phyloP scores from a whole-genome alignment of 2,888 invertebrate genomes.

The Arenicola marina region DNA sequence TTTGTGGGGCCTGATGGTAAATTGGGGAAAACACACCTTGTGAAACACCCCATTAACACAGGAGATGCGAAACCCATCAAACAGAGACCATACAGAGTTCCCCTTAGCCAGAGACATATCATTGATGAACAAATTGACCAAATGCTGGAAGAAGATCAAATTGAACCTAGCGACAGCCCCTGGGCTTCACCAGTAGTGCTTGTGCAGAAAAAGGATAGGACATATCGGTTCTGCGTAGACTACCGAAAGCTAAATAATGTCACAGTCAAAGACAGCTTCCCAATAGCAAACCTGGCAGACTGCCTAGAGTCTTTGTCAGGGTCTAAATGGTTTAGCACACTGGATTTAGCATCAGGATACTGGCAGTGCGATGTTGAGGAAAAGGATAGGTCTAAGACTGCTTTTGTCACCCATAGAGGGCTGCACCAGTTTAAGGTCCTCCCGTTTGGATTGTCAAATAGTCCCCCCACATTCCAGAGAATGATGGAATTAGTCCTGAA shows the following conservation, averaged over 20 bases:
- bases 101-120: background rate
- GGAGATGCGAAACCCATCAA: constrained; percentile 2
- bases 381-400: constrained; percentile 13
- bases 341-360: constrained; percentile 36
- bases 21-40: background rate
- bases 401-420: constrained; percentile 10
- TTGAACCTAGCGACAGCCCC: constrained; percentile 9
- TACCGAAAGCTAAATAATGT: constrained; percentile 26
- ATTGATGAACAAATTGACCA: background rate
- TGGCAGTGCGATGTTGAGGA: constrained; percentile 34
- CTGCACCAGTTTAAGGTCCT: constrained; percentile 10
- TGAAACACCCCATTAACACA: background rate
- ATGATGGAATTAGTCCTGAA: constrained; percentile 9
- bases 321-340: constrained; percentile 25
- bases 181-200: constrained; percentile 19
- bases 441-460: constrained; percentile 10
- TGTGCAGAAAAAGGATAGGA: constrained; percentile 24
- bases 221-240: constrained; percentile 26
- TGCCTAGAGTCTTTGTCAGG: constrained; percentile 32
- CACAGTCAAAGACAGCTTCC: constrained; percentile 28
- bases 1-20: background rate
- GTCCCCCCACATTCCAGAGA: constrained; percentile 15
- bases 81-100: background rate
- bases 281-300: constrained; percentile 22
- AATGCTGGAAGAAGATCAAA: constrained; percentile 11